Conservation (phyloP, 2,113 vertebrate species). For the Indicator maculatus region DNA sequence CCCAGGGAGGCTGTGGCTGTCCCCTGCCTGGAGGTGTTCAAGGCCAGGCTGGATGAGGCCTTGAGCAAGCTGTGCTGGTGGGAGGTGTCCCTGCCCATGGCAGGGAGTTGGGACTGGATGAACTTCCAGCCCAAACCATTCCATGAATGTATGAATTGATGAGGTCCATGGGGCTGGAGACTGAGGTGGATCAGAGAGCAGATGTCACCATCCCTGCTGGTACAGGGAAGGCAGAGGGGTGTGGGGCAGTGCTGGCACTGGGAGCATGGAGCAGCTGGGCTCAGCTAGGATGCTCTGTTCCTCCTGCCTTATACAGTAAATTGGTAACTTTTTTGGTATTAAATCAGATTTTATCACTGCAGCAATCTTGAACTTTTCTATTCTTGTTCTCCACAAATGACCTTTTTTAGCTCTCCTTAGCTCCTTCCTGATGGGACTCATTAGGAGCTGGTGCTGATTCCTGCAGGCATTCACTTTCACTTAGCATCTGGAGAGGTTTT, state of each 20-base stretch:
- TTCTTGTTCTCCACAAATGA: conserved; percentile 64
- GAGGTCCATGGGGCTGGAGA: neutral
- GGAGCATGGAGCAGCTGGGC: neutral
- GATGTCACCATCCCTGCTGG: neutral
- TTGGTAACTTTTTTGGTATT: conserved; percentile 62
- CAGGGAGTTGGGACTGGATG: too few relatives aligned
- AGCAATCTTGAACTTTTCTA: conserved; percentile 63
- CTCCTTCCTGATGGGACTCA: conserved; percentile 70
- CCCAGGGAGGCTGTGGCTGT: too few relatives aligned
- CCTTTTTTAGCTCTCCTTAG: conserved; percentile 70
- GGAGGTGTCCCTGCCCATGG: too few relatives aligned
- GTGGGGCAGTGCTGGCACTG: conserved; percentile 19
- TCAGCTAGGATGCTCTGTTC: neutral
- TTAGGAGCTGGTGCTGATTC: conserved; percentile 62
- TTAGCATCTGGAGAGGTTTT: conserved; percentile 46
- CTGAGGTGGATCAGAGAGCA: neutral
- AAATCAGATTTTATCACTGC: conserved; percentile 67
- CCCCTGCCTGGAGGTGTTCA: too few relatives aligned
- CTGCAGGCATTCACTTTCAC: conserved; percentile 59
- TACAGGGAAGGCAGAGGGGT: neutral
- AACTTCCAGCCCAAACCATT: too few relatives aligned
- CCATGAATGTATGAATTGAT: too few relatives aligned
- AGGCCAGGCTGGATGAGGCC: too few relatives aligned
- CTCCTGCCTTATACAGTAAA: conserved; percentile 72
- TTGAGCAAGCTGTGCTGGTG: too few relatives aligned